phyloP scores from a whole-genome alignment of 2,888 invertebrate genomes.

The Zootermopsis nevadensis region DNA sequence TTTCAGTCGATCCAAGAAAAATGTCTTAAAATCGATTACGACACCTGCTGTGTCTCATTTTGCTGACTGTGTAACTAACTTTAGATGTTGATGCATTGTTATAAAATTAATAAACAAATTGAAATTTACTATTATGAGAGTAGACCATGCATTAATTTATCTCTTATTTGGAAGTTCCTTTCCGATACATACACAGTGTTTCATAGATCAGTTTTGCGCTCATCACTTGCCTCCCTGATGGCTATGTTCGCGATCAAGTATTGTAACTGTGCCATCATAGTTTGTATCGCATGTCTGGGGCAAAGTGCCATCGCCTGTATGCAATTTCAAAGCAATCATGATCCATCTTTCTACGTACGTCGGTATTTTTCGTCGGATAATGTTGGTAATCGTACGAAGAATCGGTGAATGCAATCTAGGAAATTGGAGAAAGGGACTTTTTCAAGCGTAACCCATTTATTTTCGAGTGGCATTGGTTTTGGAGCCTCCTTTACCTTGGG shows the following conservation, averaged over 20 bases:
- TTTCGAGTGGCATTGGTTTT: background rate
- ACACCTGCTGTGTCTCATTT: no score
- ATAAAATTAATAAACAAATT: no score
- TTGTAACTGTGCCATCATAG: background rate
- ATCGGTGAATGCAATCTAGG: background rate
- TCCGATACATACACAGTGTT: background rate
- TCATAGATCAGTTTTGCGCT: background rate
- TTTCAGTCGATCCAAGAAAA: no score
- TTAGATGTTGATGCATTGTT: no score
- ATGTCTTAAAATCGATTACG: no score
- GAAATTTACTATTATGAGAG: no score
- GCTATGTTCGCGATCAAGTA: background rate
- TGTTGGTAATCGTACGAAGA: background rate
- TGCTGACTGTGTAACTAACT: no score
- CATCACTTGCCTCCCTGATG: background rate
- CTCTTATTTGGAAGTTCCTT: no score
- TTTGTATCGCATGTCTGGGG: background rate
- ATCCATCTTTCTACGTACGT: background rate
- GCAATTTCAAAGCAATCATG: slow-evolving; percentile 13
- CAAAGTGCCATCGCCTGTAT: background rate
- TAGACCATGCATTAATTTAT: no score
- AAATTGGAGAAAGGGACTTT: background rate
- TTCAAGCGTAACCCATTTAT: background rate
- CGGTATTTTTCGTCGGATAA: background rate
- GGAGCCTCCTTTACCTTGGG: background rate